phyloP scores from a whole-genome alignment of 2,113 vertebrate genomes.

The Mastomys coucha region DNA sequence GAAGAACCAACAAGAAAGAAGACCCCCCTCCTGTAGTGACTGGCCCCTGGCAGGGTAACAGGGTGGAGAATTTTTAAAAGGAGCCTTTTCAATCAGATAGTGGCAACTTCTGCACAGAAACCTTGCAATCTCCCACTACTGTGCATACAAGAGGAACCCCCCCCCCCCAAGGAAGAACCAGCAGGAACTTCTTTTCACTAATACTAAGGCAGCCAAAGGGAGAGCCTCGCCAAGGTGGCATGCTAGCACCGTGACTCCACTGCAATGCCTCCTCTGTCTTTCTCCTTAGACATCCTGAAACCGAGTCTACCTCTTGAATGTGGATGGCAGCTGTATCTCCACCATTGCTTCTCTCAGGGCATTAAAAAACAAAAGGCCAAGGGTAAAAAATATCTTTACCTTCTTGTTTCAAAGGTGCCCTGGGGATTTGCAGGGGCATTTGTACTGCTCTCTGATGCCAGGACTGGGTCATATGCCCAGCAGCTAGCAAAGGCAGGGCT shows the following conservation, averaged over 20 bases:
- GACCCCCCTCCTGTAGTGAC: no score
- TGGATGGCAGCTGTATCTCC: fast-evolving
- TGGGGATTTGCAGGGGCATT: background rate
- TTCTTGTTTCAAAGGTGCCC: fast-evolving
- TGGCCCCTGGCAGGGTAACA: no score
- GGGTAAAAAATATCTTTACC: no score
- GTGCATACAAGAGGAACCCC: no score
- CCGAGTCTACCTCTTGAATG: background rate
- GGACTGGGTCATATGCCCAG: background rate
- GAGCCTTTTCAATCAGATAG: background rate
- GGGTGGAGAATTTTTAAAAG: background rate
- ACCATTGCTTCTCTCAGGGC: background rate
- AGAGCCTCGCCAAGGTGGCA: background rate
- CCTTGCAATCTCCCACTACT: fast-evolving
- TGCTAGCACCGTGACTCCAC: fast-evolving
- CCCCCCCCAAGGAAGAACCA: background rate
- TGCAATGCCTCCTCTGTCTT: fast-evolving
- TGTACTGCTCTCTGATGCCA: no score
- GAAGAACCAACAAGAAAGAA: no score
- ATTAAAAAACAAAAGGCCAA: background rate
- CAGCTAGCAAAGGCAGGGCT: no score
- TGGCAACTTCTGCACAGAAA: fast-evolving
- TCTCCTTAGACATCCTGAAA: background rate
- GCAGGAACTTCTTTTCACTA: background rate
- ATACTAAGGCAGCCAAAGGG: background rate